Base-by-base conservation (phyloP, 2,888 invertebrate genomes). In the Nipponacmea schrenckii region DNA sequence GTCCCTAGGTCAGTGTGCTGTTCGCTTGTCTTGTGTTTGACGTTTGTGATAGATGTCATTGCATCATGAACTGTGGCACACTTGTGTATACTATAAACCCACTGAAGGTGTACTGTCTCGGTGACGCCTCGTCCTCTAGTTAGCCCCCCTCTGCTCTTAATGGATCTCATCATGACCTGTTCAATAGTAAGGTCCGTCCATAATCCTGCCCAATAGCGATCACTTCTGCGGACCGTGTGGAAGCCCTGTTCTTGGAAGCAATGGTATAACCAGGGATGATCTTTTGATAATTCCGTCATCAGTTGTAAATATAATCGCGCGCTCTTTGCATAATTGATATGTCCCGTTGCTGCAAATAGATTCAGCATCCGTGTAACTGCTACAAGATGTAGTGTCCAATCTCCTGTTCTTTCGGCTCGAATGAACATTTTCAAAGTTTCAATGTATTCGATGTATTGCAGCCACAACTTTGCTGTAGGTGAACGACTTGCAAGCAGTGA, bases 281-380 rank as follows among this genome's bases (percentile, higher is more conserved):
- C n/a, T n/a, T n/a, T n/a, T n/a, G n/a, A n/a, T n/a, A n/a, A n/a
- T n/a, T n/a, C n/a, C n/a, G n/a, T n/a, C 56, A 56, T 56, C 56
- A 20, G n/a, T 56, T 56, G 56, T n/a, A 56, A 12, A 56, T 20
- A 56, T 56, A 56, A 56, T n/a, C 56, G 56, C n/a, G 56, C 56
- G 15, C n/a, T 20, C 56, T 56, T 56, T 5, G 56, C 56, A n/a
- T 56, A 56, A 20, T 20, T 20, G 56, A 10, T 20, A 56, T 56
- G 56, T 56, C 56, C 20, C 8, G 56, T 56, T 8, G 56, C 56
- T 7, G 56, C 56, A 20, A 56, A 56, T 56, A 56, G 20, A 20
- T 56, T 56, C 56, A 56, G 56, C n/a, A 56, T 20, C n/a, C 20
- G n/a, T n/a, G 56, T 56, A 20, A 20, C 20, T 56, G 56, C 56